These are phyloP conservation scores for Poecilia latipinna DNA, from an alignment of 2,113 vertebrate genomes.

Conservation along the genomic window DNA sequence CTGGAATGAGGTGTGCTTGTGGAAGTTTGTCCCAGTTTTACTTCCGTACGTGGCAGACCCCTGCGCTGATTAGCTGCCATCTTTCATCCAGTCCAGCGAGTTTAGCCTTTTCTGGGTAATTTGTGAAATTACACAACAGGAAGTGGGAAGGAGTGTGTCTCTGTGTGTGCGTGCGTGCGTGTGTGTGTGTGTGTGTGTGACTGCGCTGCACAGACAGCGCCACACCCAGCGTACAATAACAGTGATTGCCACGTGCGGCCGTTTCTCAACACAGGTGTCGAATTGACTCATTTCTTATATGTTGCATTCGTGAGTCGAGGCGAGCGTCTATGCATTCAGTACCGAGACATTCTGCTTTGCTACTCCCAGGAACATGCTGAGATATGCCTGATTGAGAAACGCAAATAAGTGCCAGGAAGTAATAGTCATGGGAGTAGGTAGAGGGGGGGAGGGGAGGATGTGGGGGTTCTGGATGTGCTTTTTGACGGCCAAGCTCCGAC, in stretches of 20 bases:
- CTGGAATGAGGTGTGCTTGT: constrained; percentile 10
- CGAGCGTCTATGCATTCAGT: constrained; percentile 11
- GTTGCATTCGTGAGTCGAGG: constrained; percentile 14
- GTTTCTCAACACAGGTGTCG: constrained; percentile 35
- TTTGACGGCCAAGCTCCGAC: constrained; percentile 61
- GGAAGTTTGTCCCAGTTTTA: constrained; percentile 33
- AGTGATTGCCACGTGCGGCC: constrained; percentile 46
- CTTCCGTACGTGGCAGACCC: background rate
- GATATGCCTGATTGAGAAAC: constrained; percentile 35
- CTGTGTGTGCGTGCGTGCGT: background rate
- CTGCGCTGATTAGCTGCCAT: constrained; percentile 49
- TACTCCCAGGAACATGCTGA: constrained; percentile 12
- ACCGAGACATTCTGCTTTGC: background rate
- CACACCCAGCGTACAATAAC: constrained; percentile 41
- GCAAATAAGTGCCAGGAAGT: constrained; percentile 34
- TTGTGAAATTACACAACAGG: constrained; percentile 62
- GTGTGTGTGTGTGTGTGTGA: background rate
- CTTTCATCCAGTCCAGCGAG: constrained; percentile 61
- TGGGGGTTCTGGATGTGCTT: constrained; percentile 57
- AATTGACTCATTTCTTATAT: constrained; percentile 35
- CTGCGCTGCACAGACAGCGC: constrained; percentile 3
- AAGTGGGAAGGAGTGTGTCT: constrained; percentile 37
- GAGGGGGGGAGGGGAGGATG: background rate
- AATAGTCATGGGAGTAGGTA: constrained; percentile 22
- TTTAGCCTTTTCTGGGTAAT: constrained; percentile 27